Conservation (phyloP, 1,140 invertebrate species). For the Andrena cerasifolii region DNA sequence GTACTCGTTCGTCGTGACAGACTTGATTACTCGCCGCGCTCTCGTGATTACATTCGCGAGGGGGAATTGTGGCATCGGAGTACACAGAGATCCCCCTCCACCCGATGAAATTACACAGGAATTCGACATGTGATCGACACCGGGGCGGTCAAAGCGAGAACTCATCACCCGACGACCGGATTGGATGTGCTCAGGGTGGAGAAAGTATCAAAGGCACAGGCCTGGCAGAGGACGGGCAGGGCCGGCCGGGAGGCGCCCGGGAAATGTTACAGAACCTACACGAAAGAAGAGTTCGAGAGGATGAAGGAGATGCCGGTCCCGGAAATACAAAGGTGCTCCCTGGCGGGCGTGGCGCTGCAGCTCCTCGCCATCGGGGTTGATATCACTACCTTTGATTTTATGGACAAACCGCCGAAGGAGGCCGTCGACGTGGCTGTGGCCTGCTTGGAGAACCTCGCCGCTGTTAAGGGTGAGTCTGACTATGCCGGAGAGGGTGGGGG, state of each 20-base stretch:
- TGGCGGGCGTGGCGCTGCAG: slow-evolving; percentile 90
- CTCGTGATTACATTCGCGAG: slow-evolving; percentile 33
- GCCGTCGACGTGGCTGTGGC: slow-evolving; percentile 87
- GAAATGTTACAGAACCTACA: slow-evolving; percentile 92
- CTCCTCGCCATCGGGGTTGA: slow-evolving; percentile 93
- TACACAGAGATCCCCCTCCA: slow-evolving; percentile 18
- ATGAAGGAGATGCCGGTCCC: slow-evolving; percentile 90
- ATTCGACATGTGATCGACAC: slow-evolving; percentile 97
- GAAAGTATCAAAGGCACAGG: slow-evolving; percentile 94
- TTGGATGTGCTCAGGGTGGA: slow-evolving; percentile 93
- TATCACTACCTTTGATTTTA: slow-evolving; percentile 93
- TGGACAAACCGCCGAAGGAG: slow-evolving; percentile 92
- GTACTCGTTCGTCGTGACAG: slow-evolving; percentile 37
- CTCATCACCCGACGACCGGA: slow-evolving; percentile 91
- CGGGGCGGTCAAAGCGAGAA: slow-evolving; percentile 95
- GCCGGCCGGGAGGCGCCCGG: slow-evolving; percentile 94
- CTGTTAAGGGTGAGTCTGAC: slow-evolving; percentile 83
- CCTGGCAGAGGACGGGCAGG: slow-evolving; percentile 94
- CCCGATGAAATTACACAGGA: slow-evolving; percentile 80
- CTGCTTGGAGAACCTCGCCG: slow-evolving; percentile 89
- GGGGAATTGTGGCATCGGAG: neutral
- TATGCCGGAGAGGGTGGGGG: neutral
- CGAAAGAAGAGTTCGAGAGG: slow-evolving; percentile 87
- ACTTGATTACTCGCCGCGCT: slow-evolving; percentile 40
- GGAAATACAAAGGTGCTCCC: slow-evolving; percentile 92